Evolutionary conservation across 2,797 vertebrate species (phyloP).

Genomic region (Falco cherrug): DNA sequence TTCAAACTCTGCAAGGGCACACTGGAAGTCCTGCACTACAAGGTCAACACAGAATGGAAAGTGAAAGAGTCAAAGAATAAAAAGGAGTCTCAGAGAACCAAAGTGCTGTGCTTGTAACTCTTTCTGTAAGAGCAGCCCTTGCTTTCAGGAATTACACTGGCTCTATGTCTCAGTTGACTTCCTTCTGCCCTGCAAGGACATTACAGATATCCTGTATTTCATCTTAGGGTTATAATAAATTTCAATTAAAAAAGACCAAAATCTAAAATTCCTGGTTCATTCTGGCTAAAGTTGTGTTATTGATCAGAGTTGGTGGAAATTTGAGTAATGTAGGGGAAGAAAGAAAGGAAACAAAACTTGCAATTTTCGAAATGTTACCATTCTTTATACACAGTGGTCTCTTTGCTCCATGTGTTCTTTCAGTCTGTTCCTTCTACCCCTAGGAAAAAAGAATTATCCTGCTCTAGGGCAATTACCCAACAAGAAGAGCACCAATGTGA

Average conservation of each 20-base stretch:
- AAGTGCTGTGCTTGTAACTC: background rate
- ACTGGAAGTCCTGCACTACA: background rate
- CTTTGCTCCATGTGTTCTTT: background rate
- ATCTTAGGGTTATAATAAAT: background rate
- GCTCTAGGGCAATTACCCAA: background rate
- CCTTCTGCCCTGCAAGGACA: background rate
- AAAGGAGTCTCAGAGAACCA: background rate
- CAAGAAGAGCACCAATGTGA: background rate
- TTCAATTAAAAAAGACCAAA: background rate
- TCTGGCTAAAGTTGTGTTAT: background rate
- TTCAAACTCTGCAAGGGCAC: slow-evolving; percentile 12
- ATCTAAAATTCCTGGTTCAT: background rate
- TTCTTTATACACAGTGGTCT: background rate
- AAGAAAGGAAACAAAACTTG: background rate
- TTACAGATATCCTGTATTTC: background rate
- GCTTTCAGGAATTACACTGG: background rate
- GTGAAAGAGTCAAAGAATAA: background rate
- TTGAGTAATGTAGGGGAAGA: background rate
- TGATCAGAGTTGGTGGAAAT: background rate
- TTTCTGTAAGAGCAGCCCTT: background rate
- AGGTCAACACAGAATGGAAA: background rate
- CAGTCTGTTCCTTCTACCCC: background rate
- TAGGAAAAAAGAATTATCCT: background rate
- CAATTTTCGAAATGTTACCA: background rate
- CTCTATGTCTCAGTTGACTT: background rate